Evolutionary conservation across 1,140 invertebrate genomes (phyloP).

Genomic region (Caenorhabditis elegans): WBcel235 BX284603.4:2651501-2652000

Average conservation of each 20-base stretch:
- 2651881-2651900: background rate
- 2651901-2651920: too few species aligned
- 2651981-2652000: too few species aligned
- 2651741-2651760: constrained; percentile 9
- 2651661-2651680: too few species aligned
- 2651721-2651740: constrained; percentile 22
- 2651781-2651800: background rate
- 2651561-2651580: background rate
- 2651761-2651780: constrained; percentile 27
- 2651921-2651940: too few species aligned
- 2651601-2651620: background rate
- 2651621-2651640: too few species aligned
- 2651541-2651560: constrained; percentile 20
- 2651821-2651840: too few species aligned
- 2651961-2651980: too few species aligned
- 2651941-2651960: too few species aligned
- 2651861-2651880: constrained; percentile 13
- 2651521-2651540: background rate
- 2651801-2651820: background rate
- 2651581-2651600: background rate
- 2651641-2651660: too few species aligned
- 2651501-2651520: constrained; percentile 20
- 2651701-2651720: too few species aligned
- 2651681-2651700: too few species aligned
- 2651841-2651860: constrained; percentile 12